These are phyloP conservation scores for Hirtodrosophila cameraria DNA, from an alignment of 2,888 invertebrate species.

Conservation along the genomic window DNA sequence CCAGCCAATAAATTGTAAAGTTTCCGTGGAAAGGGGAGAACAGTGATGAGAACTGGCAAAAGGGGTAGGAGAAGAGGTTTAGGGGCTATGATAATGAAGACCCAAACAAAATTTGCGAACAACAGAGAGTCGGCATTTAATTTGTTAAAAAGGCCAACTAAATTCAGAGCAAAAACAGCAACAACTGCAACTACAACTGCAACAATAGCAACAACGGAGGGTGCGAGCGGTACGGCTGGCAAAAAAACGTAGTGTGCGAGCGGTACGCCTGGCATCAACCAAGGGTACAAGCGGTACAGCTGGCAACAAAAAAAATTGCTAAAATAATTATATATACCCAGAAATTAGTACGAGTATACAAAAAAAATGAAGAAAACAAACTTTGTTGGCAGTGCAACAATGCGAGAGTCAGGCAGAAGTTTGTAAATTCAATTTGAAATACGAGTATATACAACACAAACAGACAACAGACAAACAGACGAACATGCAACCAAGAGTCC, in stretches of 20 bases:
- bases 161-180: constrained; percentile 46
- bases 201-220: constrained; percentile 46
- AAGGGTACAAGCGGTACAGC: background rate
- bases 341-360: constrained; percentile 61
- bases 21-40: constrained; percentile 7
- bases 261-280: constrained; percentile 46
- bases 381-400: constrained; percentile 72
- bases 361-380: too few relatives aligned
- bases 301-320: constrained; percentile 31
- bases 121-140: constrained; percentile 81
- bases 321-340: constrained; percentile 75
- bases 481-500: constrained; percentile 36
- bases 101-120: constrained; percentile 50
- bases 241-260: background rate
- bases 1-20: constrained; percentile 54
- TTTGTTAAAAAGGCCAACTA: constrained; percentile 82
- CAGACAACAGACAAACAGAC: constrained; percentile 6
- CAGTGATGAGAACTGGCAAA: too few relatives aligned
- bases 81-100: constrained; percentile 41
- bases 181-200: constrained; percentile 31
- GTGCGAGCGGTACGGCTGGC: background rate
- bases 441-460: constrained; percentile 48
- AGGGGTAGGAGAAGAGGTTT: background rate
- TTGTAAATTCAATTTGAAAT: constrained; percentile 78
- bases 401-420: constrained; percentile 51